Base-by-base conservation (phyloP, 2,888 invertebrate genomes). In the Cryptosula pallasiana region DNA sequence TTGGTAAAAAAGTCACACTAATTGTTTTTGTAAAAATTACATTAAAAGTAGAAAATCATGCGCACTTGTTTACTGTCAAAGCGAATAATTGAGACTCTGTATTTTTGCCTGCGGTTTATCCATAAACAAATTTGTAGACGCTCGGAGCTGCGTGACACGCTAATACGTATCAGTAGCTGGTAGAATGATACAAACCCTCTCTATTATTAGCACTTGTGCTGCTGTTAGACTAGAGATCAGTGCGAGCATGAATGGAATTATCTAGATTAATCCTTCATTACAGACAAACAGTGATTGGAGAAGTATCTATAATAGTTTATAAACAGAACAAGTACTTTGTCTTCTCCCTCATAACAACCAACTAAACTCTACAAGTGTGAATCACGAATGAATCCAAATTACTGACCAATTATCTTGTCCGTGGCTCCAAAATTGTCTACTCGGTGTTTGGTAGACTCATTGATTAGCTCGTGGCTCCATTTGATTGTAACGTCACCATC, bases 401-500 rank as follows among this genome's bases (percentile, higher is more conserved):
- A 63, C 27, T 34, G 9, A 63, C 5, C 63, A 63, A 63, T 63
- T 63, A 63, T 32, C 63, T 32, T 63, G 63, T 63, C 63, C n/a
- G 13, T 63, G 63, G 25, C 63, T 63, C 63, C 63, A 32, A 27
- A 63, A 13, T 13, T 63, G 63, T 63, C 63, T 63, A 25, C 3
- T 57, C 16, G 57, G 25, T 5, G 20, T 20, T 45, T 20, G 20
- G 9, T 45, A 45, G 45, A 45, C 45, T 45, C 5, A 5, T 20
- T 45, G 45, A 45, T 45, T 45, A 45, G 45, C 45, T 20, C 20
- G 20, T 45, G 45, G 5, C 45, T 45, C 45, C 45, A 45, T 5
- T 20, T 20, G 45, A 5, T 13, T 20, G 20, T 20, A 45, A 13
- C 45, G 20, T 20, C 45, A 45, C 45, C 45, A 5, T 45, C 5